Percentiles rank a stretch among this genome's conserved stretches.
Conservation (phyloP, 2,888 invertebrate species). For the Temnothorax unifasciatus region DNA sequence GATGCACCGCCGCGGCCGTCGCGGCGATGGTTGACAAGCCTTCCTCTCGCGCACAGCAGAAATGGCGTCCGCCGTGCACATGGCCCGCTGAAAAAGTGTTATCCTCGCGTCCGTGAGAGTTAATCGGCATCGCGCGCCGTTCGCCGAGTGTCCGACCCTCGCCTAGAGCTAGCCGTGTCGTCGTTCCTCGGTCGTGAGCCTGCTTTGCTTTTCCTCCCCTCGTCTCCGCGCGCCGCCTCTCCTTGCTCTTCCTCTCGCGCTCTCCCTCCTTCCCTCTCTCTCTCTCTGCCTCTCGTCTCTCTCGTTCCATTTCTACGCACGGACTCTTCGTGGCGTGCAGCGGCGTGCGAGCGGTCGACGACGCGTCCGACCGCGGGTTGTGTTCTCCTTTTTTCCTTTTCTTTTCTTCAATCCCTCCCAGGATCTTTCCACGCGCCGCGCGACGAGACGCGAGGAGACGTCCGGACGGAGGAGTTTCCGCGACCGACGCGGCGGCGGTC, state of each 20-base stretch:
- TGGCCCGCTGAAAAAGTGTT: constrained; percentile 75
- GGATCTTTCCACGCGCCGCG: constrained; percentile 45
- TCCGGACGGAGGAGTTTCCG: neutral
- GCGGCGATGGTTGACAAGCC: constrained; percentile 82
- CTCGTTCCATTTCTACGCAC: neutral
- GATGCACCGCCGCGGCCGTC: constrained; percentile 75
- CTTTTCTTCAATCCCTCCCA: constrained; percentile 60
- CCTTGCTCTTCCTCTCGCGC: no score
- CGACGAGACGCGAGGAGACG: constrained; percentile 53
- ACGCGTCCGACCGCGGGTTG: constrained; percentile 65
- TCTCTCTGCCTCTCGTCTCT: neutral
- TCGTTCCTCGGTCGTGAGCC: no score
- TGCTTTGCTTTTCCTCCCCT: no score
- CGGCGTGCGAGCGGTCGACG: constrained; percentile 55
- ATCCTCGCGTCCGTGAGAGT: constrained; percentile 41
- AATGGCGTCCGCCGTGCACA: constrained; percentile 84
- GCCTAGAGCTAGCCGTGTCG: no score
- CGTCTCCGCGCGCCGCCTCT: no score
- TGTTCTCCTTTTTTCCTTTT: constrained; percentile 62
- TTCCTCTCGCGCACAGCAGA: constrained; percentile 77
- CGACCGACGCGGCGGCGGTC: neutral
- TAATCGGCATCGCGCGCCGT: neutral
- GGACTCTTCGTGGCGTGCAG: constrained; percentile 4
- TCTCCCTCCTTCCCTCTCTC: no score
- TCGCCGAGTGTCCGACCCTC: neutral